Conservation (phyloP, 2,888 invertebrate species). For the Thelaira solivaga region DNA sequence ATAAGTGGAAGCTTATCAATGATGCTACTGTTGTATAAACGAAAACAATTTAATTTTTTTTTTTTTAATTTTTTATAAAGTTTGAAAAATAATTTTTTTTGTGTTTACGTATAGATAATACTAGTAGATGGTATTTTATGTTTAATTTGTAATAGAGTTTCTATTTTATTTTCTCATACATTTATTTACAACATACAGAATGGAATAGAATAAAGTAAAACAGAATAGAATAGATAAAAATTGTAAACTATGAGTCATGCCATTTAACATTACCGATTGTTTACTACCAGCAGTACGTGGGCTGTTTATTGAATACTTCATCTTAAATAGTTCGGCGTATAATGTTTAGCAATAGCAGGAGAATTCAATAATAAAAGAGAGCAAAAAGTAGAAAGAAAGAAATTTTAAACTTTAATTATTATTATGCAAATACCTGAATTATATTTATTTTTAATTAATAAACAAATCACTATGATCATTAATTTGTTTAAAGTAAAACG, state of each 20-base stretch:
- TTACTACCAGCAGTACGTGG: constrained; percentile 33
- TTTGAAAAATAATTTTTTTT: no score
- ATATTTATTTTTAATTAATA: constrained; percentile 26
- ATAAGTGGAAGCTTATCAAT: no score
- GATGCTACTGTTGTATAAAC: no score
- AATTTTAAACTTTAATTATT: constrained; percentile 25
- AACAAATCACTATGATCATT: neutral
- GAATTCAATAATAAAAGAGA: neutral
- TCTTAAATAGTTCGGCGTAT: constrained; percentile 18
- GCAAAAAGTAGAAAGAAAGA: constrained; percentile 3
- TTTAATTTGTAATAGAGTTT: neutral
- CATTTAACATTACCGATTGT: constrained; percentile 48
- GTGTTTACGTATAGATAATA: no score
- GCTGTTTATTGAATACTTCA: constrained; percentile 51
- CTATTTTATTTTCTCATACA: neutral
- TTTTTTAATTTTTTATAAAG: no score
- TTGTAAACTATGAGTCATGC: constrained; percentile 7
- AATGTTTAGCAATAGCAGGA: constrained; percentile 3
- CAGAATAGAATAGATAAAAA: neutral
- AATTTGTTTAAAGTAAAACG: neutral
- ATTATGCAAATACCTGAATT: constrained; percentile 39
- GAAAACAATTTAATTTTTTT: no score
- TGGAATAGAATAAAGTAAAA: neutral
- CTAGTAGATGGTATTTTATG: neutral
- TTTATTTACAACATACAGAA: neutral